Base-by-base conservation (phyloP, 2,113 vertebrate genomes). In the Anolis sagrei region DNA sequence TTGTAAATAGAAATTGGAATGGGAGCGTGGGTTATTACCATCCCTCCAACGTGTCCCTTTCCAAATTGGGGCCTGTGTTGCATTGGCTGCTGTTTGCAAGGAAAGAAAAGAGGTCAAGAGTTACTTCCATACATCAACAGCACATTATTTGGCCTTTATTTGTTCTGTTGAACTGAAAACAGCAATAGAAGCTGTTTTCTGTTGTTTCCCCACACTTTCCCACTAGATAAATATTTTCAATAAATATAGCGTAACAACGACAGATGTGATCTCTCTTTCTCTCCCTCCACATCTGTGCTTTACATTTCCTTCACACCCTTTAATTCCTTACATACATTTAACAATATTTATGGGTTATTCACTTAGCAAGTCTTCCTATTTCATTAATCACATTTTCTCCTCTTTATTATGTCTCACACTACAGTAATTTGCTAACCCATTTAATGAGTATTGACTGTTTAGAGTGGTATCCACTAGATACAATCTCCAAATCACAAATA, bases 401-500 rank as follows among this genome's bases (percentile, higher is more conserved):
- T 76, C 48, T 76, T 76, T 29, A 76, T 76, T 14, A 27, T n/a
- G 49, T 5, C 27, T 76, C 74, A 51, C 11, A 29, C 9, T 29
- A n/a, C 27, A 5, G 23, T 48, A 29, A 29, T 75, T 76, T 76
- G 2, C 13, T 29, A 14, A 75, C 14, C 49, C 25, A 49, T 75
- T 75, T 27, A 75, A 75, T 10, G 3, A 7, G 39, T 73, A 44
- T 73, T 86, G 72, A 2, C 79, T 88, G 83, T 72, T 3, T 80
- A 86, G 91, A 88, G 0, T 39, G 49, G 70, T 85, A 80, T 19
- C 86, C 85, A 9, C 73, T 0, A 54, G 90, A 51, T 87, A 54
- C 76, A 69, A 88, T 86, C 0, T 3, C 0, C 18, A 81, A 91
- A 54, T 76, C 88, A 86, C 87, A 73, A 58, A 58, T 13, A 58